Evolutionary conservation across 2,888 invertebrate species (phyloP), one percentile per base, ranked within the genome.

Genomic region (Megamerina dolium): DNA sequence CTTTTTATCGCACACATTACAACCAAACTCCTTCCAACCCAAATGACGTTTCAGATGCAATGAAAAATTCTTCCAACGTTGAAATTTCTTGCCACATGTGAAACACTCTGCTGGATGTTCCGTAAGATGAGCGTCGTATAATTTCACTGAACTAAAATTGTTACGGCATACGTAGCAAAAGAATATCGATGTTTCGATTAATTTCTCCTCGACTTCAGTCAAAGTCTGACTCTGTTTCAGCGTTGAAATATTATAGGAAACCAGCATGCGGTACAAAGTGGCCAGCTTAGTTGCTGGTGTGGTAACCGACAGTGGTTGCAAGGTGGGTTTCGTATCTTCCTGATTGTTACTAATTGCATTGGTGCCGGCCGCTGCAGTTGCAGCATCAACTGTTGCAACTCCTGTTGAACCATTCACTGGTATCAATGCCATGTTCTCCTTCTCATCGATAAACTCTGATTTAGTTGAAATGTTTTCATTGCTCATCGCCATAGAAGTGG

Each of bases 101-200:
- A 82, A 77, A 56, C 90, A 90, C 69, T 88, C 87, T 41, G 89
- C 75, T 0, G 89, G 89, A 67, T 90, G 90, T 32, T 82, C 76
- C 58, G 82, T 82, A 27, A 89, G 75, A 66, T 90, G 89, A 4
- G 79, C 79, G 51, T 82, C 81, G 64, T 82, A 88, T 9, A 79
- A 75, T 10, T 77, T 76, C 12, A 85, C 83, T 1, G 79, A 80
- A 4, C 76, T 72, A 60, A 86, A 87, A 58, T 80, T 79, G 52
- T 80, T 79, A 37, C 76, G 75, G 60, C 84, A 84, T 12, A 79
- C 79, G 51, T 75, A 75, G 58, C 84, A 85, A 35, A 64, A 59
- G 46, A 72, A 66, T 39, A 69, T 66, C 6, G 66, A 69, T 38
- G 67, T 64, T 47, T 69, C 67, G 52, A 66, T 63, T 12, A 65